Base-by-base conservation (phyloP, 37 sponge, comb jelly and placozoan genomes). In the Haliclona indistincta region DNA sequence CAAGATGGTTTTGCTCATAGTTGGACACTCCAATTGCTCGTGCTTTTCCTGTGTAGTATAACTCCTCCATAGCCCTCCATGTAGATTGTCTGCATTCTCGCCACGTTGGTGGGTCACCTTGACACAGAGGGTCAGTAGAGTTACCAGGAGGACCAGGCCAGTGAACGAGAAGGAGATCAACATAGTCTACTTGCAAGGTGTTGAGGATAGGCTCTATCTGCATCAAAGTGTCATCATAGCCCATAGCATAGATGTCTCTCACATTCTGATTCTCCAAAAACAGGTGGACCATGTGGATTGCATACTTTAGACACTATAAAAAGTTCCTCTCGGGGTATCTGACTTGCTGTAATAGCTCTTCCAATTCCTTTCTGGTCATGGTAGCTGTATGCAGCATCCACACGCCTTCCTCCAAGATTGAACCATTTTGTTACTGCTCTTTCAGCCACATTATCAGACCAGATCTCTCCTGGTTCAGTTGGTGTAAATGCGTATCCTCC, bases 131-230 rank as follows among this genome's bases (percentile, higher is more conserved):
- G n/a, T n/a, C n/a, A n/a, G n/a, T n/a, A n/a, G n/a, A n/a, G n/a
- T n/a, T n/a, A 19, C 52, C 52, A n/a, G n/a, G n/a, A n/a, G n/a
- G n/a, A 10, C 64, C 65, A 37, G 81, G 81, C 73, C 73, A 71
- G 81, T 81, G 81, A 13, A 81, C 63, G 26, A 81, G 66, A 51
- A 81, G 71, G 43, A 81, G 55, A 44, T 81, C 81, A 43, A 70
- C 71, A 26, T 70, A 70, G 52, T 43, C 53, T 52, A 70, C 45
- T 43, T 70, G 51, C 49, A 70, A 26, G 53, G 28, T 38, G 36
- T 52, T 70, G 8, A 70, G 52, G 36, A 70, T 30, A 13, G 13
- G 26, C 11, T 70, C 32, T 34, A 70, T 49, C 36, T 43, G 51
- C 7, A 7, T 47, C 13, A 70, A 47, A 4, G 71, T 70, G 25